Base-by-base conservation (phyloP, 2,888 invertebrate genomes). In the Ochropleura leucogaster region DNA sequence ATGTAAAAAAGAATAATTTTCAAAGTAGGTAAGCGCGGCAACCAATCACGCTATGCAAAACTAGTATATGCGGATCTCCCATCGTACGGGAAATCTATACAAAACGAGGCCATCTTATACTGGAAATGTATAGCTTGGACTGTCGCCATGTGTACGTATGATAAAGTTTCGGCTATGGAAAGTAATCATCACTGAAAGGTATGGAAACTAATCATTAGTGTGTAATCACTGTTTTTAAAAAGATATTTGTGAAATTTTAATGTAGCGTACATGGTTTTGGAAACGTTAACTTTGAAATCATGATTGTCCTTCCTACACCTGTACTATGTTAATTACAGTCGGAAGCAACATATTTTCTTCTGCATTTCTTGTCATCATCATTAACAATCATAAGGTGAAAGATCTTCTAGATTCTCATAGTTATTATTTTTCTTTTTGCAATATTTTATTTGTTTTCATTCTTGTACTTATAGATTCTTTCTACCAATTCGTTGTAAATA, bases 171-270 rank as follows among this genome's bases (percentile, higher is more conserved):
- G 49, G 14, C 30, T 40, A n/a, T 47, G 40, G 8, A 66, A 69
- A 69, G 66, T 55, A 30, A 68, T 70, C 16, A 82, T 77, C 40
- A 44, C 14, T 20, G 16, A 30, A 20, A 46, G 40, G 57, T 18
- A 18, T 47, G 40, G 6, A 68, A 67, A 67, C 59, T 60, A 40
- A 68, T 70, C n/a, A 82, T 62, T 68, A 57, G 8, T 57, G 12
- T 8, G 63, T 70, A 64, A 81, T 62, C n/a, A 74, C 69, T 14
- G 79, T 62, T 47, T 68, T 79, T 79, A 83, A 83, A 81, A 81
- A 68, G 60, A 83, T 53, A 80, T 80, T 83, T 80, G 59, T 12
- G n/a, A 1, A 0, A 46, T 64, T 76, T 71, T 66, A 8, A 57
- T 9, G 3, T 12, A 0, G 8, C 10, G 44, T 47, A 63, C 60